A percentile compares a stretch with the other conserved stretches of the same genome.
phyloP scores from a whole-genome alignment of 1,140 invertebrate genomes.

The Pantala flavescens region DNA sequence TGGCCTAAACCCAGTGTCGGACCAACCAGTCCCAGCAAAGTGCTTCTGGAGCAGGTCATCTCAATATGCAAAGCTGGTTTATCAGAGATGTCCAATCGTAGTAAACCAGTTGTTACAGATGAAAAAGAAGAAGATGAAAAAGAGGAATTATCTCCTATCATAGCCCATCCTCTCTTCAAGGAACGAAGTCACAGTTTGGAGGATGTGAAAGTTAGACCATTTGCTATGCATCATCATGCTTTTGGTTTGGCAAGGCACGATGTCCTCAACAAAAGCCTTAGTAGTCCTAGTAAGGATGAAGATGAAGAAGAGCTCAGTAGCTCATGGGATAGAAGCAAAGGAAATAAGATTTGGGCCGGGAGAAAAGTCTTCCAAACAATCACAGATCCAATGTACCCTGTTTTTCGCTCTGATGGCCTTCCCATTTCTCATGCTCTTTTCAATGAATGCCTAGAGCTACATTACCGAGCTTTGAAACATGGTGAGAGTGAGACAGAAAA shows the following conservation, averaged over 20 bases:
- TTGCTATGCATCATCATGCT: background rate
- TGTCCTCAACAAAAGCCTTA: background rate
- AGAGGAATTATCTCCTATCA: background rate
- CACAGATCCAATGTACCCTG: conserved; percentile 62
- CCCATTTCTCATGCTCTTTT: conserved; percentile 59
- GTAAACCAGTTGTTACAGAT: background rate
- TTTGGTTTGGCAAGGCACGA: background rate
- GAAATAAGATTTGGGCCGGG: background rate
- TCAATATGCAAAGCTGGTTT: conserved; percentile 54
- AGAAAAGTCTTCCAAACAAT: conserved; percentile 45
- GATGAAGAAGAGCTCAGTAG: background rate
- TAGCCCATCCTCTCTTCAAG: background rate
- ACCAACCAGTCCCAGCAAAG: conserved; percentile 49
- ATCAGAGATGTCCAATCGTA: conserved; percentile 25
- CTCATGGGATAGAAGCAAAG: background rate
- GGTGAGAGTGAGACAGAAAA: background rate
- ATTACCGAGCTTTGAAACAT: conserved; percentile 35
- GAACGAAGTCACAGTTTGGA: background rate
- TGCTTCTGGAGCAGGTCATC: conserved; percentile 55
- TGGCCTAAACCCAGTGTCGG: conserved; percentile 38
- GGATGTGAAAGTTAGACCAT: background rate
- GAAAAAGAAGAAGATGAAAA: background rate
- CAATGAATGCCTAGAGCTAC: conserved; percentile 51
- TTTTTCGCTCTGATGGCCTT: conserved; percentile 58
- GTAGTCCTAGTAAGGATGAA: background rate